Base-by-base conservation (phyloP, 2,888 invertebrate species). In the Sminthurides aquaticus region DNA sequence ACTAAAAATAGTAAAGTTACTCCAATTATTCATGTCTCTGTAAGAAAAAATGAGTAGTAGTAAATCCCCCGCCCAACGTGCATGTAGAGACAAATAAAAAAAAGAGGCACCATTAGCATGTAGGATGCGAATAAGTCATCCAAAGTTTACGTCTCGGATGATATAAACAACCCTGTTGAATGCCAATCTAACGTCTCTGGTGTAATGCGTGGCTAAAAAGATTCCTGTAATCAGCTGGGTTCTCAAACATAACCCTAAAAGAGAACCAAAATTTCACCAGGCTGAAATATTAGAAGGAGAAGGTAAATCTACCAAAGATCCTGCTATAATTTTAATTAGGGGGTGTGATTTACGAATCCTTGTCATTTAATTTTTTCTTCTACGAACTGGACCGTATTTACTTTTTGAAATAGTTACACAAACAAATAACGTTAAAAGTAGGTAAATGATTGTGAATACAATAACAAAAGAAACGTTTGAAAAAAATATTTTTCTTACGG, bases 71-170 rank as follows among this genome's bases (percentile, higher is more conserved):
- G 79, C 34, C 85, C 86, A 76, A 86, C 82, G 79, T 88, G 87
- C 1, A 84, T 27, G 75, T 86, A 87, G 75, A 87, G 78, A 77
- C 84, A 86, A 79, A 88, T 82, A 80, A 88, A 88, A 77, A 88
- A 87, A 75, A 87, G 86, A 87, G 1, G 87, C 87, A 55, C 87
- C 86, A 77, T 88, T 88, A 57, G 86, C 84, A 76, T 88, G 87
- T 2, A 86, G 24, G 1, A 82, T 82, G 71, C 86, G 86, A 63
- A 87, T 78, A 77, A 87, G 72, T 83, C 86, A 87, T 0, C 86
- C 87, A 77, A 83, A 83, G 76, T 86, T 86, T 70, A 87, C 84
- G 80, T 88, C 84, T 76, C 86, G 86, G 28, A 84, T 84, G 79
- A 88, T 87, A 77, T 87, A 86, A 71, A 83, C 81, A 43, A 87